phyloP scores from a whole-genome alignment of 2,797 vertebrate genomes.

The Alcedo atthis region DNA sequence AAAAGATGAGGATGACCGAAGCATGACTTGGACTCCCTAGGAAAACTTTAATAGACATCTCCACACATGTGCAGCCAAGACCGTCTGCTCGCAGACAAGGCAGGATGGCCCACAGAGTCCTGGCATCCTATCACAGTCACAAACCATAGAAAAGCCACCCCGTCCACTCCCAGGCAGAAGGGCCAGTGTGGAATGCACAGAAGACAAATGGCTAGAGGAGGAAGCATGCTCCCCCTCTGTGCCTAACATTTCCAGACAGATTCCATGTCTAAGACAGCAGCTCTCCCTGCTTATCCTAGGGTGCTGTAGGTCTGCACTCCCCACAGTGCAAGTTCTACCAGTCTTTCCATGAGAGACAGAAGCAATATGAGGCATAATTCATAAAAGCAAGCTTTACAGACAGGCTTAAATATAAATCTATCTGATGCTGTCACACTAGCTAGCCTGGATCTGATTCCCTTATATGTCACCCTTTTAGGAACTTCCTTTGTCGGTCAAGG shows the following conservation, averaged over 20 bases:
- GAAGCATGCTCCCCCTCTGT: neutral
- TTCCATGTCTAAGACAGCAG: conserved; percentile 5
- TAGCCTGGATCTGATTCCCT: neutral
- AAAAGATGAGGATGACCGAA: neutral
- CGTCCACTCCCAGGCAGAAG: neutral
- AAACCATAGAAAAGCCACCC: conserved; percentile 44
- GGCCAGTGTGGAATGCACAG: conserved; percentile 14
- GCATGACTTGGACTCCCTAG: neutral
- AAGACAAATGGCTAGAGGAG: neutral
- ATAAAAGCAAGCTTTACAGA: neutral
- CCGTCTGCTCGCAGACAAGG: neutral
- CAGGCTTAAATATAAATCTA: neutral
- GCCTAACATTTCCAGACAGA: conserved; percentile 43
- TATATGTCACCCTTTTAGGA: neutral
- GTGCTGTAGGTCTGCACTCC: neutral
- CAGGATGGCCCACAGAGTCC: conserved; percentile 4
- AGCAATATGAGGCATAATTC: neutral
- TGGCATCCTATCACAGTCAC: conserved; percentile 39
- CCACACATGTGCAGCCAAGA: conserved; percentile 11
- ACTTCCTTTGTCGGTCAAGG: neutral
- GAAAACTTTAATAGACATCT: conserved; percentile 12
- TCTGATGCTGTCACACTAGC: neutral
- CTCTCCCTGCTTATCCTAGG: neutral
- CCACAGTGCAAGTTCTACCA: neutral
- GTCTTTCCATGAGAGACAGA: neutral